Conservation (phyloP, 2,797 vertebrate species). For the Strix occidentalis region DNA sequence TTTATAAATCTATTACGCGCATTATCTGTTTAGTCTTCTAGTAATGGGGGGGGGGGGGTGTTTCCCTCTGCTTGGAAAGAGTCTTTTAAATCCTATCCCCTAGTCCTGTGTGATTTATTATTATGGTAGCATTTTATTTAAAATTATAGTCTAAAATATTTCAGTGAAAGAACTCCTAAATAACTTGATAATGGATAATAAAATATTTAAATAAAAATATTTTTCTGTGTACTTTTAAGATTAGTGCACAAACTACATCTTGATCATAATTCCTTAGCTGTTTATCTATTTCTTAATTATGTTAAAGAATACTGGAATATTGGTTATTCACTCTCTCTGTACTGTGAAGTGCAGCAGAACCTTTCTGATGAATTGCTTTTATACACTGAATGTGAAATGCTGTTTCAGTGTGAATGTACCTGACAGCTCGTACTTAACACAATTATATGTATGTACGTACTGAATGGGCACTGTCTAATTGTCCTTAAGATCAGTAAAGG, state of each 20-base stretch:
- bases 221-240: neutral
- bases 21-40: neutral
- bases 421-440: neutral
- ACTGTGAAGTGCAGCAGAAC: neutral
- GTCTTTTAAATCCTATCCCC: neutral
- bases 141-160: neutral
- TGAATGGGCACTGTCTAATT: neutral
- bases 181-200: neutral
- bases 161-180: neutral
- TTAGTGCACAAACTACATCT: neutral
- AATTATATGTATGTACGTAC: neutral
- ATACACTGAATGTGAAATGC: neutral
- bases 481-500: neutral
- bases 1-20: neutral
- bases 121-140: neutral
- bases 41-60: fast-evolving
- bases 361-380: neutral
- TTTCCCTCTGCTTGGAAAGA: neutral
- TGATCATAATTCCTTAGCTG: neutral
- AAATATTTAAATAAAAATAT: neutral
- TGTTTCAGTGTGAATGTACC: neutral
- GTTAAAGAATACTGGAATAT: neutral
- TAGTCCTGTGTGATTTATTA: neutral
- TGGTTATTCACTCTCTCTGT: neutral
- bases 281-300: neutral